A percentile compares a stretch with the other conserved stretches of the same genome.
Evolutionary conservation across 2,113 vertebrate genomes (phyloP).

Genomic region (Amblyopsis rosae): DNA sequence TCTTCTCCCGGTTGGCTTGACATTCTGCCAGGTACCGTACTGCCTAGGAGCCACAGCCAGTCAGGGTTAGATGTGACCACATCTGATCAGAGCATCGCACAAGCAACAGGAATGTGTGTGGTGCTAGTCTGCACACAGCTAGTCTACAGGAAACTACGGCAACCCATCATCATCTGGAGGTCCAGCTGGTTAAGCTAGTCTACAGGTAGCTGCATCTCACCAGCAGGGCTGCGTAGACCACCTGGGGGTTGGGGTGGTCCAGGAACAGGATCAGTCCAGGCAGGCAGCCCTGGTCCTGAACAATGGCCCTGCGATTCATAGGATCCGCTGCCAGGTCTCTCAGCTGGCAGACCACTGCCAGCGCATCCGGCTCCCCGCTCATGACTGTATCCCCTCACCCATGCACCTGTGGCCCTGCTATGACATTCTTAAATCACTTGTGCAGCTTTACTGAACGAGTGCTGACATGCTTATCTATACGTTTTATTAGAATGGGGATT

Average conservation of each 20-base stretch:
- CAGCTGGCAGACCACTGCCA: slow-evolving; percentile 90
- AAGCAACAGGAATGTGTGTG: too few relatives aligned
- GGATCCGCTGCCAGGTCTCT: slow-evolving; percentile 90
- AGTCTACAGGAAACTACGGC: background rate
- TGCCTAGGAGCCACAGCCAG: slow-evolving; percentile 71
- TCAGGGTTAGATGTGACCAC: slow-evolving; percentile 3
- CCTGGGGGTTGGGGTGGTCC: slow-evolving; percentile 87
- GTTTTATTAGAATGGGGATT: too few relatives aligned
- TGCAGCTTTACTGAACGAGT: too few relatives aligned
- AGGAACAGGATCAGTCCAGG: slow-evolving; percentile 94
- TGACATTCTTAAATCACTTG: too few relatives aligned
- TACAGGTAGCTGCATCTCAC: slow-evolving; percentile 69
- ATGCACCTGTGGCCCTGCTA: slow-evolving; percentile 37
- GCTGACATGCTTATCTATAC: too few relatives aligned
- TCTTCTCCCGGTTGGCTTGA: slow-evolving; percentile 88
- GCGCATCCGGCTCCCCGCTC: slow-evolving; percentile 86
- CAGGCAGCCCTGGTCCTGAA: slow-evolving; percentile 92
- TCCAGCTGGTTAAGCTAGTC: too few relatives aligned
- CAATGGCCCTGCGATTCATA: slow-evolving; percentile 88
- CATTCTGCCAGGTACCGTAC: slow-evolving; percentile 91
- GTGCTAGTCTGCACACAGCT: too few relatives aligned
- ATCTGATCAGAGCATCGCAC: slow-evolving; percentile 21
- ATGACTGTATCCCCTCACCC: slow-evolving; percentile 74
- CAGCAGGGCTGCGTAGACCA: slow-evolving; percentile 92
- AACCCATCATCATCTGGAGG: too few relatives aligned